Conservation (phyloP, 1,140 invertebrate genomes). For the Sycophila sp. region DNA sequence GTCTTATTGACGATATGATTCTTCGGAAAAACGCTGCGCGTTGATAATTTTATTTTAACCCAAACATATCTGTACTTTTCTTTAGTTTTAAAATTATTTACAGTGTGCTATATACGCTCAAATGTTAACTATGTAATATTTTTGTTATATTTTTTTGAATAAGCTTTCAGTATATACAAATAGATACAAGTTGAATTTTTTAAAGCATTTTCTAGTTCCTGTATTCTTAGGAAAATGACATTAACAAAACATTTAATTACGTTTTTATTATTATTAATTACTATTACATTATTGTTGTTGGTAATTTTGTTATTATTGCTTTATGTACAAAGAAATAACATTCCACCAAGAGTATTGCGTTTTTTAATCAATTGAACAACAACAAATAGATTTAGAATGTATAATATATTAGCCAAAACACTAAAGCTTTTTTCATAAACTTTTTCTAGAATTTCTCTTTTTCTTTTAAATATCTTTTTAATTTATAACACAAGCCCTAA, state of each 20-base stretch:
- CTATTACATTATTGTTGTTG: conserved; percentile 32
- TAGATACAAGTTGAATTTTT: conserved; percentile 22
- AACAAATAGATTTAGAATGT: conserved; percentile 31
- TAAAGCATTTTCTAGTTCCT: conserved; percentile 19
- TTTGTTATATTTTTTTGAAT: conserved; percentile 30
- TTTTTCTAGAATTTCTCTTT: background rate
- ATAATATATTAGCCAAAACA: conserved; percentile 23
- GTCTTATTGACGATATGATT: conserved; percentile 5
- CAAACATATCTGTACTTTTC: conserved; percentile 21
- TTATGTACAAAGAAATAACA: conserved; percentile 42
- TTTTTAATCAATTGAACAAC: conserved; percentile 32
- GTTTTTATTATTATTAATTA: conserved; percentile 34
- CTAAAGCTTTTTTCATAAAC: conserved; percentile 23
- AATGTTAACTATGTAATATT: conserved; percentile 25
- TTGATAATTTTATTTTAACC: conserved; percentile 33
- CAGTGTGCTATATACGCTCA: conserved; percentile 20
- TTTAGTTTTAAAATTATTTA: conserved; percentile 21
- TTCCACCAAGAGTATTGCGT: conserved; percentile 39
- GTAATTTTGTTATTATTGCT: conserved; percentile 36
- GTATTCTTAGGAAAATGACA: conserved; percentile 24
- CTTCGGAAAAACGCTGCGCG: conserved; percentile 3
- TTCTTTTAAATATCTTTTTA: background rate
- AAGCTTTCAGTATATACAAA: conserved; percentile 29
- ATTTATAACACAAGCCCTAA: conserved; percentile 6
- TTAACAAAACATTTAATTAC: conserved; percentile 24